Evolutionary conservation across 1,140 invertebrate species (phyloP).

Genomic region (Formica exsecta): DNA sequence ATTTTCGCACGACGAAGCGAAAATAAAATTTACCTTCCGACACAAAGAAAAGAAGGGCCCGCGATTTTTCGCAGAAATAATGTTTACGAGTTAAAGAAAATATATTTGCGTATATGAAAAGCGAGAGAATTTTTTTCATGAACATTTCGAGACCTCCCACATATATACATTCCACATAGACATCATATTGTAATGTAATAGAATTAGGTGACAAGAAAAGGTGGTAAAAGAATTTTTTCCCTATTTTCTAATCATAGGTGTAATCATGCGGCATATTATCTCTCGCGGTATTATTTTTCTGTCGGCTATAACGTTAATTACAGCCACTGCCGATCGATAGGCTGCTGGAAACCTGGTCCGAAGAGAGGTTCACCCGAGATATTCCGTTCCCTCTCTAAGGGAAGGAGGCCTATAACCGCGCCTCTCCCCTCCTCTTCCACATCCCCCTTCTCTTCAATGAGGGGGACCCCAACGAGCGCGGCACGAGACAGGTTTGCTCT

Average conservation of each 20-base stretch:
- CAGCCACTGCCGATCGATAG: conserved; percentile 51
- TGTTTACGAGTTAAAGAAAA: neutral
- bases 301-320: conserved; percentile 50
- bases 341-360: conserved; percentile 37
- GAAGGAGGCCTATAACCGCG: conserved; percentile 33
- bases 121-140: neutral
- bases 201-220: neutral
- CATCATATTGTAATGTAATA: neutral
- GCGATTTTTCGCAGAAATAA: neutral
- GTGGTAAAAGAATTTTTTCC: too few species aligned
- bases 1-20: conserved; percentile 25
- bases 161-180: neutral
- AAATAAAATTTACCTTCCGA: conserved; percentile 1
- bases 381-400: conserved; percentile 44
- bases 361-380: conserved; percentile 57
- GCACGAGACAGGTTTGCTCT: conserved; percentile 58
- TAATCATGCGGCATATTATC: conserved; percentile 13
- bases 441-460: conserved; percentile 38
- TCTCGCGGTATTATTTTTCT: conserved; percentile 45
- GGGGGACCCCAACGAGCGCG: conserved; percentile 31
- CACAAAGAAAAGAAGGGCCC: neutral
- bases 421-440: neutral
- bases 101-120: neutral
- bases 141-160: neutral
- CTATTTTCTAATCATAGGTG: neutral